phyloP scores from a whole-genome alignment of 2,113 vertebrate species.

The Setophaga coronata region DNA sequence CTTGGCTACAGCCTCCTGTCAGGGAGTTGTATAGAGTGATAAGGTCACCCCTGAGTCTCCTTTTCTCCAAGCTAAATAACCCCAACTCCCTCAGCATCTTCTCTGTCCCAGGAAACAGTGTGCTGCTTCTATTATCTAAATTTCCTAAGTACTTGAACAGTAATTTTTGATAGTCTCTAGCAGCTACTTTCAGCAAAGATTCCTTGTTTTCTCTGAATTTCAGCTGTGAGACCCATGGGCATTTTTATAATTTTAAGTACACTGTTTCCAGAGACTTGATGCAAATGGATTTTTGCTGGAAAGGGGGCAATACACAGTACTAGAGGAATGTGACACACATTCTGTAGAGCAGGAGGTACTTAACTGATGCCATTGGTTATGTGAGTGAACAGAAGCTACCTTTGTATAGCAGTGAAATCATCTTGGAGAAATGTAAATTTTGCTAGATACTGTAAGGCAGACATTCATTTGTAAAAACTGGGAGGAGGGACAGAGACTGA shows the following conservation, averaged over 20 bases:
- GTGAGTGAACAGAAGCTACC: neutral
- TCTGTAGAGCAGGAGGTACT: neutral
- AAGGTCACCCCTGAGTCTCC: neutral
- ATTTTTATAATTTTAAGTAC: neutral
- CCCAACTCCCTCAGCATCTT: neutral
- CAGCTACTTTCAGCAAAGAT: neutral
- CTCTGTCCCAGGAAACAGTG: neutral
- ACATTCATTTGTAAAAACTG: neutral
- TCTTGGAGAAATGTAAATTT: neutral
- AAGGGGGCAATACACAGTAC: neutral
- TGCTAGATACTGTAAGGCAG: neutral
- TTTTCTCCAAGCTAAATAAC: neutral
- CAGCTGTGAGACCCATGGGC: fast-evolving
- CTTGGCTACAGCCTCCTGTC: neutral
- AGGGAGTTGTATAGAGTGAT: neutral
- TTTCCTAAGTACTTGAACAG: neutral
- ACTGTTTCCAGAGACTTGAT: neutral
- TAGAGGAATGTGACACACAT: neutral
- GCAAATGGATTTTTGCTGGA: neutral
- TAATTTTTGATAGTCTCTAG: neutral
- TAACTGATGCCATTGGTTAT: neutral
- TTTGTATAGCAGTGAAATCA: neutral
- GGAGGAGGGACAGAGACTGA: neutral
- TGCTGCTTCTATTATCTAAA: neutral
- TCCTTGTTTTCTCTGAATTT: neutral